phyloP scores from a whole-genome alignment of 2,888 invertebrate genomes.

The Drosophila mimica region DNA sequence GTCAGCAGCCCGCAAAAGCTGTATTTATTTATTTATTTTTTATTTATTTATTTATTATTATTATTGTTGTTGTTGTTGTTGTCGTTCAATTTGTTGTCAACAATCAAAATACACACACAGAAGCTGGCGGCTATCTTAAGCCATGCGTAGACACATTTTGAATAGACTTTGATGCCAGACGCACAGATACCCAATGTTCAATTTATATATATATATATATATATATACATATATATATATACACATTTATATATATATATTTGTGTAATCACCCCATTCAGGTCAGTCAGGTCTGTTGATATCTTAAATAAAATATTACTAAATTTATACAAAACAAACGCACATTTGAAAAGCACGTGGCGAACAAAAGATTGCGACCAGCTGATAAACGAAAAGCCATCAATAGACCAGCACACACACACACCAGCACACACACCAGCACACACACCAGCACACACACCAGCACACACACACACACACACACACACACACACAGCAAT shows the following conservation, averaged over 20 bases:
- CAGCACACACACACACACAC: constrained; percentile 6
- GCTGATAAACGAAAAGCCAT: constrained; percentile 32
- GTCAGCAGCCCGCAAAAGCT: background rate
- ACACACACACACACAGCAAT: background rate
- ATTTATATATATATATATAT: background rate
- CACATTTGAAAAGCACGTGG: constrained; percentile 50
- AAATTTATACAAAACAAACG: background rate
- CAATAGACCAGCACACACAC: constrained; percentile 17
- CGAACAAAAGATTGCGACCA: constrained; percentile 23
- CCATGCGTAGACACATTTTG: constrained; percentile 17
- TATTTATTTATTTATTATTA: background rate
- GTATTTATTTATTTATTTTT: background rate
- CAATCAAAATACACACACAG: constrained; percentile 11
- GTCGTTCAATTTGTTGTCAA: constrained; percentile 3
- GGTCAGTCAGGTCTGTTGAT: background rate
- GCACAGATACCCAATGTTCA: constrained; percentile 4
- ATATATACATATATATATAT: background rate
- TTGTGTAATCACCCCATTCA: background rate
- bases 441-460: constrained; percentile 7
- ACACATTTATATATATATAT: background rate
- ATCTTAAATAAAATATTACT: background rate
- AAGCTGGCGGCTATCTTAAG: constrained; percentile 13
- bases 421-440: constrained; percentile 1
- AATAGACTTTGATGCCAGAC: constrained; percentile 1
- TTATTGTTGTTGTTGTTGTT: background rate